Base-by-base conservation (phyloP, 1,140 invertebrate species). In the Homalodisca vitripennis region DNA sequence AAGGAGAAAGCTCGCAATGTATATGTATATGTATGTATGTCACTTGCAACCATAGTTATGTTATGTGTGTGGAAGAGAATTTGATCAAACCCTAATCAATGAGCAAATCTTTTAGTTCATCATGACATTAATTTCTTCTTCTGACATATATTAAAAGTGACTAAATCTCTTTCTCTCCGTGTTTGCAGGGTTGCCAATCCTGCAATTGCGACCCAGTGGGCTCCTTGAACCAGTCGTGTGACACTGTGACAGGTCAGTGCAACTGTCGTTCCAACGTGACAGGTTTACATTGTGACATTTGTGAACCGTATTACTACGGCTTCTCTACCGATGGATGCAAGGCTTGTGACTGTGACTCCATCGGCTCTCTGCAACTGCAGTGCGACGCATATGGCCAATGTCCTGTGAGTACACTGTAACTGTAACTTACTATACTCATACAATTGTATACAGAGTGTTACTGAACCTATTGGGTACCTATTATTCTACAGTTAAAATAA, bases 131-230 rank as follows among this genome's bases (percentile, higher is more conserved):
- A n/a, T n/a, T n/a, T n/a, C n/a, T n/a, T n/a, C n/a, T n/a, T n/a
- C n/a, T n/a, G n/a, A n/a, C n/a, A n/a, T n/a, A n/a, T n/a, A n/a
- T n/a, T n/a, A n/a, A n/a, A n/a, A n/a, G 6, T 41, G 17, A 41
- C 17, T 41, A 17, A 41, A 41, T 10, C 17, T 41, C 6, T 17
- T 41, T 41, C 6, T 10, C 6, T 41, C n/a, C 29, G 22, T 60
- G 55, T 69, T 74, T 78, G 3, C 74, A 86, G 78, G 95, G 95
- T 6, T 97, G 95, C 77, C 85, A 89, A 68, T 80, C 88, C 20
- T 98, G 95, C 73, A 87, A 92, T 69, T 98, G 95, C 78, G 91
- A 97, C 80, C 80, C 88, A 0, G 84, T 94, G 73, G 95, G 95
- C 3, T 93, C 93, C 1, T 84, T 86, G 72, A 95, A 95, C 78